Evolutionary conservation across 2,113 vertebrate genomes (phyloP).

Genomic region (Vulpes ferrilata): DNA sequence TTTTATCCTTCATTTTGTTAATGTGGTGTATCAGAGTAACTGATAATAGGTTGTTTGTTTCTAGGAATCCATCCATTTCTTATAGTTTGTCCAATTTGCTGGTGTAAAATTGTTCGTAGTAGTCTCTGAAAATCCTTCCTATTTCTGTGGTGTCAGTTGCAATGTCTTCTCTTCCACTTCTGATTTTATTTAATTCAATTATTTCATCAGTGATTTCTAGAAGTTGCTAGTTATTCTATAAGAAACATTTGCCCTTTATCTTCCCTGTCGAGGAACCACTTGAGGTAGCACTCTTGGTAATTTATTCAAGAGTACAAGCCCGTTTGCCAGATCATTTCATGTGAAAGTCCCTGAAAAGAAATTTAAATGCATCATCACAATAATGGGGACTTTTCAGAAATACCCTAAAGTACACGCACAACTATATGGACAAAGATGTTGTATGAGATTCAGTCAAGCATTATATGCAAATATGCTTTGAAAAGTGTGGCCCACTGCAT

Average conservation of each 20-base stretch:
- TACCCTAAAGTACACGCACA: neutral
- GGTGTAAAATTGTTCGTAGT: neutral
- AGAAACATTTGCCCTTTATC: neutral
- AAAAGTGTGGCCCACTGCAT: neutral
- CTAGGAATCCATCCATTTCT: neutral
- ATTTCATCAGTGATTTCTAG: neutral
- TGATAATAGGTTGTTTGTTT: neutral
- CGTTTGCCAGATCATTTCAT: neutral
- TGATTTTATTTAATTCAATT: neutral
- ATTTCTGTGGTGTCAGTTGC: neutral
- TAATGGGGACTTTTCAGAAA: neutral
- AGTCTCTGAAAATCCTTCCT: neutral
- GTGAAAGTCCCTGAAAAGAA: neutral
- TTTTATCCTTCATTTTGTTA: neutral
- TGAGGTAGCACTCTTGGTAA: neutral
- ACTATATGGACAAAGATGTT: neutral
- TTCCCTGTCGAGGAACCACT: neutral
- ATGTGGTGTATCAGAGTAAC: neutral
- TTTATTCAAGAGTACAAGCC: slow-evolving; percentile 8
- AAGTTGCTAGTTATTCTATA: neutral
- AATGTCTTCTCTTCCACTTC: neutral
- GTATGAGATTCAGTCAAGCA: neutral
- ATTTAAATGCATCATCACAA: neutral
- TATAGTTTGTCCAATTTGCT: neutral
- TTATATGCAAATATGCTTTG: slow-evolving; percentile 11